Evolutionary conservation across 2,888 invertebrate genomes (phyloP), one percentile per base, ranked within the genome.

Genomic region (Tuta absoluta): DNA sequence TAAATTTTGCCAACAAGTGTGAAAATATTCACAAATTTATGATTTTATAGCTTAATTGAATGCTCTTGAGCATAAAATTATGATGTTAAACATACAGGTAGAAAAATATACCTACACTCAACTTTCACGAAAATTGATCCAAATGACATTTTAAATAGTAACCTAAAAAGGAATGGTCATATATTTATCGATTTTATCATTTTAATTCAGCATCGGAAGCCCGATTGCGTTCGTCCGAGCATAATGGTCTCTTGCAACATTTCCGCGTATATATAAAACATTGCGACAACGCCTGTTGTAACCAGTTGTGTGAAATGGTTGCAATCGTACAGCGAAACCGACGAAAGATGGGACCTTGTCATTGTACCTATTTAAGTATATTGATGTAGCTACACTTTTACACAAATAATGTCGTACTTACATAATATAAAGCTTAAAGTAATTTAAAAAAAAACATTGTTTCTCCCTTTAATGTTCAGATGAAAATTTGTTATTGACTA

Each of bases 221-320:
- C 23, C 58, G 38, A 21, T 38, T 58, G 58, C 58, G 37, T 17
- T 17, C 17, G 58, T 37, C 33, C 12, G 38, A 19, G 38, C 58
- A 58, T 19, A 58, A 58, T 58, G 56, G 51, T 66, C 66, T 62
- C 56, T 61, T 72, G 68, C 68, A 62, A 69, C 71, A 72, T 65
- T 68, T 71, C 72, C 72, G 65, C 45, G n/a, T 48, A 28, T 12
- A 19, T 53, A 38, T 17, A 33, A n/a, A 38, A 58, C 17, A 38
- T 72, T 72, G 68, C 71, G 65, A 68, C 69, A 70, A 66, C 49
- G 17, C 21, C 19, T 59, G 65, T 58, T 51, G 65, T 24, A 65
- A 65, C 24, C 57, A 33, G 60, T 64, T 64, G 61, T 62, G 37
- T 58, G 58, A 38, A 37, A 38, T 38, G 21, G 58, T 58, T 56